Base-by-base conservation (phyloP, 2,113 vertebrate species). In the Dromaius novaehollandiae region DNA sequence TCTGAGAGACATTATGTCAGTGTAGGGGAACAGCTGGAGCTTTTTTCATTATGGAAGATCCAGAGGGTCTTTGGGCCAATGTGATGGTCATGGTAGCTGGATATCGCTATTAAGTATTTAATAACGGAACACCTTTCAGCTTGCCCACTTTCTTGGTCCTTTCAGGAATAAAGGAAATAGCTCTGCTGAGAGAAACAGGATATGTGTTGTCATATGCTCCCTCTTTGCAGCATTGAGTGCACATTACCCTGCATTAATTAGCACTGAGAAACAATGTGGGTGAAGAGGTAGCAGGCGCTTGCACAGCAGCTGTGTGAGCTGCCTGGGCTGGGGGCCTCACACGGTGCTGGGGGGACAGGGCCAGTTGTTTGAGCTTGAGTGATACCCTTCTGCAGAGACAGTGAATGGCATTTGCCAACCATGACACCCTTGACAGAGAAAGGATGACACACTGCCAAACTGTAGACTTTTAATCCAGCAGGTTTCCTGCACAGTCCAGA, bases 211-310 rank as follows among this genome's bases (percentile, higher is more conserved):
- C 80, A n/a, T 21, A 19, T 14, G 17, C 7, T 68, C 20, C 17
- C 11, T 0, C 0, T 75, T 90, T 55, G 34, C 1, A 3, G 13
- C n/a, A 69, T 0, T 1, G 7, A 42, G 73, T 70, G 44, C 2
- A 38, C 38, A 81, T 65, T 58, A 32, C 56, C 12, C 42, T 3
- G 21, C 8, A 21, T 61, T 58, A 56, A 56, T 73, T 42, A 86
- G 10, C 42, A 25, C n/a, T 32, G n/a, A 18, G 26, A 20, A 24
- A 73, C 32, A 86, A 25, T 11, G 24, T 61, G 73, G 32, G 50
- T 0, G 0, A 88, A 51, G 22, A 40, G 53, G 38, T 0, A 0
- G 26, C 25, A 53, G 38, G n/a, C 2, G 0, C 6, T 13, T 48
- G 19, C 22, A 38, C 80, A 20, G 46, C 1, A 50, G 58, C 58